Evolutionary conservation across 2,113 vertebrate species (phyloP), one percentile per base, ranked within the genome.

Genomic region (Pseudorectes ferrugineus): DNA sequence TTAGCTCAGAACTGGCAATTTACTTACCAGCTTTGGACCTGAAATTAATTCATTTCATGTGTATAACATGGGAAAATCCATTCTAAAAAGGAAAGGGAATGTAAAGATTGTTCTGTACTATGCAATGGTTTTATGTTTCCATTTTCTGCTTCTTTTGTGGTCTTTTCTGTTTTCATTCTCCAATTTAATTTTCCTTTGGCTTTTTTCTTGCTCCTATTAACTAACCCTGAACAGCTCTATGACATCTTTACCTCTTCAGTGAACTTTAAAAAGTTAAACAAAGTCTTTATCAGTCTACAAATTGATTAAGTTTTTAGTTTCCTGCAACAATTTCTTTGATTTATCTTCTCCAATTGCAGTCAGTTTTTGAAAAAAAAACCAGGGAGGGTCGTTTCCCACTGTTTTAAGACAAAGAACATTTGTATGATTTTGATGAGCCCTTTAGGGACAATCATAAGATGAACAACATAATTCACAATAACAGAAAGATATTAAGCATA

Each of bases 381-480:
- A 1, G 11, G 22, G 15, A 3, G 0, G 1, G 48, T 2, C 2
- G 7, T 40, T 57, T 23, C 40, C 22, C 1, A 0, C 12, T 62
- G 17, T 24, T 76, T n/a, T 49, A 74, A 6, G 5, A 40, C 9
- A 54, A 73, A 71, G 35, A 85, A 67, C 3, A 52, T 59, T 48
- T 67, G 11, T 26, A 81, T 65, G 5, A 79, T 75, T 85, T 71
- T 68, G 13, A 71, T 80, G 26, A 58, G 3, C 4, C 5, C 24
- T 71, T 92, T n/a, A 38, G 17, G 12, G 63, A 51, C 14, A 84
- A 66, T 11, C 7, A 7, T 65, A 66, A 86, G 29, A 62, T 36
- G 66, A 79, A 54, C 28, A 84, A 46, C 31, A 70, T 49, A 63
- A 78, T 55, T 93, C 40, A 72, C 10, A 59, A 23, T 33, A 85